These are phyloP conservation scores for Ischnura elegans DNA, from an alignment of 2,888 invertebrate species.

Conservation along the genomic window DNA sequence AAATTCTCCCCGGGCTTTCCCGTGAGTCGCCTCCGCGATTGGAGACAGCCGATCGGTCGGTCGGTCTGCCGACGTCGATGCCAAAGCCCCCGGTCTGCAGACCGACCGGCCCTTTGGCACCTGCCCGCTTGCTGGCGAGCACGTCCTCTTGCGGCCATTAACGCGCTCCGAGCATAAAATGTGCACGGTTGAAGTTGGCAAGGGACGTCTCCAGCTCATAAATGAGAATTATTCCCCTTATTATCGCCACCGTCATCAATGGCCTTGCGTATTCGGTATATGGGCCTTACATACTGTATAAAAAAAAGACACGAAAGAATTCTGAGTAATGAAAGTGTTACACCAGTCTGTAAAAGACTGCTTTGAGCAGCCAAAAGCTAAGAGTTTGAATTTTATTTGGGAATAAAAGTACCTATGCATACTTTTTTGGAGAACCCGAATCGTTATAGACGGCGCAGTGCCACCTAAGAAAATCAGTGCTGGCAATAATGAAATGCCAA, in stretches of 20 bases:
- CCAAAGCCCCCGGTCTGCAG: background rate
- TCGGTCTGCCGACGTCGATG: background rate
- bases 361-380: too few species aligned
- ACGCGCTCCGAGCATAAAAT: background rate
- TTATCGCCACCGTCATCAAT: background rate
- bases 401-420: too few species aligned
- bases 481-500: too few species aligned
- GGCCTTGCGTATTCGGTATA: background rate
- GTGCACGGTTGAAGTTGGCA: background rate
- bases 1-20: background rate
- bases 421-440: too few species aligned
- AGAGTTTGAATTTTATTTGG: too few species aligned
- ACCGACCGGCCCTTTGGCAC: constrained; percentile 20
- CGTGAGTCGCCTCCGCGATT: background rate
- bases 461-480: too few species aligned
- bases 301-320: background rate
- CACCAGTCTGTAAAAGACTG: too few species aligned
- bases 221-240: background rate
- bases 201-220: background rate
- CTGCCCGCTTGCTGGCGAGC: background rate
- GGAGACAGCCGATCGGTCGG: background rate
- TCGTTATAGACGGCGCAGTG: too few species aligned
- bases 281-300: background rate
- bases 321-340: too few species aligned
- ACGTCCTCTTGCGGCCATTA: background rate